These are phyloP conservation scores for Glaucomys volans DNA, from an alignment of 2,113 vertebrate genomes.

Conservation along the genomic window DNA sequence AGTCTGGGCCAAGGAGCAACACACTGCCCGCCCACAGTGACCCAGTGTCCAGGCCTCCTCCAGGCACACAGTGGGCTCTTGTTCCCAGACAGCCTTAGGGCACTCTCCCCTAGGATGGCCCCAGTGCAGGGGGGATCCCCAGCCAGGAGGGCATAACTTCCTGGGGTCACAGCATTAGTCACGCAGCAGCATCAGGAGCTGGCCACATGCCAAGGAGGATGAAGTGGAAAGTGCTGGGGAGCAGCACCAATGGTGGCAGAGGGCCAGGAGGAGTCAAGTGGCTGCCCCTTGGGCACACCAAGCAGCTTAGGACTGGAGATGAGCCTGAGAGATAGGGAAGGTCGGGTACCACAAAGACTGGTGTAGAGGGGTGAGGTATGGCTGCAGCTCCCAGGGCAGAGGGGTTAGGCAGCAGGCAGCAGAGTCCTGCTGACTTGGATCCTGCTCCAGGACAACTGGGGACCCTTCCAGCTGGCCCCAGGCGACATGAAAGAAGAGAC, in stretches of 20 bases:
- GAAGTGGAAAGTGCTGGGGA: not conserved
- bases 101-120: slow-evolving; percentile 33
- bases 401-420: too few relatives aligned
- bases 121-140: not conserved
- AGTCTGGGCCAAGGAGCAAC: slow-evolving; percentile 37
- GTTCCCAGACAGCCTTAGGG: slow-evolving; percentile 39
- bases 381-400: not conserved
- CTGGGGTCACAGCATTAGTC: slow-evolving; percentile 58
- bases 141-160: not conserved
- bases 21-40: slow-evolving; percentile 50
- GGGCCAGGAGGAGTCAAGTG: not conserved
- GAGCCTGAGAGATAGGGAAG: not conserved
- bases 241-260: not conserved
- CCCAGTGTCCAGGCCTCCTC: slow-evolving; percentile 66
- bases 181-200: not conserved
- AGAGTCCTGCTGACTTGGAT: not conserved
- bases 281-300: not conserved
- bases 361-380: too few relatives aligned
- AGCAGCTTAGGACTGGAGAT: not conserved
- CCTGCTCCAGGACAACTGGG: not conserved
- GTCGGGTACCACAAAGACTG: not conserved
- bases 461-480: not conserved
- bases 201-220: not conserved
- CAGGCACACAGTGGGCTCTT: slow-evolving; percentile 74
- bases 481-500: too few relatives aligned